These are phyloP conservation scores for Sisor rabdophorus DNA, from an alignment of 2,113 vertebrate species.

Conservation along the genomic window DNA sequence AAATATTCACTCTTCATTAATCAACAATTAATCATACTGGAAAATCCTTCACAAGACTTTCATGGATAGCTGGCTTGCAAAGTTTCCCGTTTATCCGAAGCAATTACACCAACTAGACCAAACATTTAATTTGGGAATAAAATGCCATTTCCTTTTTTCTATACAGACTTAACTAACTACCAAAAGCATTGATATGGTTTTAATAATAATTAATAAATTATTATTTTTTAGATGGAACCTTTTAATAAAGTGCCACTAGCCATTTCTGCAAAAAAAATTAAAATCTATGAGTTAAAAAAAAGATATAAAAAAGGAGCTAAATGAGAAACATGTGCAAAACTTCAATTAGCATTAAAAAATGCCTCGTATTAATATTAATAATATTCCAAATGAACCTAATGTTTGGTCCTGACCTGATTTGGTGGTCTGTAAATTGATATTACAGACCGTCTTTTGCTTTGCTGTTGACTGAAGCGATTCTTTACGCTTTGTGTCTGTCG, in stretches of 20 bases:
- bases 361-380: background rate
- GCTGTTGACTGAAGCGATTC: background rate
- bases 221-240: background rate
- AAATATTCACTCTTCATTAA: background rate
- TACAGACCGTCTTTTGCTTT: background rate
- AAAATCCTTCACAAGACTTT: background rate
- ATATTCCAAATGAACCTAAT: background rate
- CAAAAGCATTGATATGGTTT: background rate
- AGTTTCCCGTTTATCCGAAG: background rate
- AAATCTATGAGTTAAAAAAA: background rate
- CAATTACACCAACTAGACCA: background rate
- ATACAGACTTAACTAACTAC: background rate
- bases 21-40: background rate
- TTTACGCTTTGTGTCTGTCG: background rate
- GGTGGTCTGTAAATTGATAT: no score
- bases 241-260: background rate
- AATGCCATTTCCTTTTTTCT: background rate
- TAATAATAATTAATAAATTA: background rate
- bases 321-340: background rate
- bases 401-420: constrained; percentile 1
- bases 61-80: no score
- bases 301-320: background rate
- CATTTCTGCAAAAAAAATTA: background rate
- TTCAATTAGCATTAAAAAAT: background rate
- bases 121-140: background rate